These are phyloP conservation scores for Acleris sparsana DNA, from an alignment of 2,888 invertebrate species.

Conservation along the genomic window DNA sequence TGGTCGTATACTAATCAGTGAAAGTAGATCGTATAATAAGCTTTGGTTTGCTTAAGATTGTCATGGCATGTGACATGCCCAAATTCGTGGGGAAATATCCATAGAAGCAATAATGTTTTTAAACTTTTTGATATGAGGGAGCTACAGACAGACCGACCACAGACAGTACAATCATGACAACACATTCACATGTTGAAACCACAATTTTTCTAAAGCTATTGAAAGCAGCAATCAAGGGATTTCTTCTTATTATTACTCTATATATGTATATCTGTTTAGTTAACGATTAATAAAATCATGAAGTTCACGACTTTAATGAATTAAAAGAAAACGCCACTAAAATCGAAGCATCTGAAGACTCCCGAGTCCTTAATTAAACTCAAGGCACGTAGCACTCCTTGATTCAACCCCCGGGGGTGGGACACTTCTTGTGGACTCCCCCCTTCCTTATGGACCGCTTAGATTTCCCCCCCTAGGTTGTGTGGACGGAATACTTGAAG, in stretches of 20 bases:
- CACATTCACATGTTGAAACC: no score
- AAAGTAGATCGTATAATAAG: conserved; percentile 3
- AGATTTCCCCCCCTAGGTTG: conserved; percentile 80
- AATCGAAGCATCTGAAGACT: conserved; percentile 78
- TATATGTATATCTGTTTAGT: neutral
- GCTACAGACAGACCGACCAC: no score
- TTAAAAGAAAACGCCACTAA: conserved; percentile 78
- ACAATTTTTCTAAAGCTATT: no score
- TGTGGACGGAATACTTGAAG: conserved; percentile 80
- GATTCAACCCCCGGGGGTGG: conserved; percentile 76
- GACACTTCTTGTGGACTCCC: conserved; percentile 50
- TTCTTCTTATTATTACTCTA: no score
- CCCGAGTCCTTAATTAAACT: conserved; percentile 80
- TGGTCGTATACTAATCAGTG: conserved; percentile 11
- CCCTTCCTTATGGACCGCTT: conserved; percentile 81
- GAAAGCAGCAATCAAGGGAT: no score
- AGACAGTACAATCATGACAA: no score
- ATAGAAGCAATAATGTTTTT: no score
- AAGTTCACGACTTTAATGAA: conserved; percentile 51
- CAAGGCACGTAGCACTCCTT: conserved; percentile 81
- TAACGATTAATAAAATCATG: conserved; percentile 38
- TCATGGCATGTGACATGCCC: neutral
- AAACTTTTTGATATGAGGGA: no score
- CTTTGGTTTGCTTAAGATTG: neutral
- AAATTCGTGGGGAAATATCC: neutral